A percentile compares a stretch with the other conserved stretches of the same genome.
Evolutionary conservation across 2,888 invertebrate species (phyloP).

Genomic region (Tipula helvola): DNA sequence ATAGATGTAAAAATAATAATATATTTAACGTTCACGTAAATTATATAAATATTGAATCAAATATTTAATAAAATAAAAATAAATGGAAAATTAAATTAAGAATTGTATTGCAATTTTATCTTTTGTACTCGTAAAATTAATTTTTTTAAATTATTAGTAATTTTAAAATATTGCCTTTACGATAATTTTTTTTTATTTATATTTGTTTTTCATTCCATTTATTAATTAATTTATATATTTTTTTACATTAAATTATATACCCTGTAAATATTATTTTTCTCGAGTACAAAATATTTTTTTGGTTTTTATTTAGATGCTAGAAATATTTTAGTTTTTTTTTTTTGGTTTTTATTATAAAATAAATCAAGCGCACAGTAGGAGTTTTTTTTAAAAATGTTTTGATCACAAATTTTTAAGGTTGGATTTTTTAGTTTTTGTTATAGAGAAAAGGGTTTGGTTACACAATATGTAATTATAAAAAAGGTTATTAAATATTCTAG

Average conservation of each 20-base stretch:
- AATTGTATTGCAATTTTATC: background rate
- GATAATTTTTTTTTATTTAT: background rate
- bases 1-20: background rate
- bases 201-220: background rate
- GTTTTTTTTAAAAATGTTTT: background rate
- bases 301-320: background rate
- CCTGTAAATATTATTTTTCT: background rate
- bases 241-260: background rate
- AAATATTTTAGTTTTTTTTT: background rate
- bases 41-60: background rate
- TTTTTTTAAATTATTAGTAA: background rate
- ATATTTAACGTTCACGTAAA: background rate
- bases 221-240: background rate
- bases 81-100: background rate
- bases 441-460: background rate
- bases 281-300: background rate
- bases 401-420: background rate
- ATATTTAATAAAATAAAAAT: background rate
- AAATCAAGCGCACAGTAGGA: background rate
- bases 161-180: background rate
- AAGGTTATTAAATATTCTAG: background rate
- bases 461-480: background rate
- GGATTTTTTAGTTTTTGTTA: background rate
- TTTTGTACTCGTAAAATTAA: background rate
- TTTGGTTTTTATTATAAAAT: background rate